phyloP scores from a whole-genome alignment of 2,797 vertebrate species.

The Urocyon cinereoargenteus region DNA sequence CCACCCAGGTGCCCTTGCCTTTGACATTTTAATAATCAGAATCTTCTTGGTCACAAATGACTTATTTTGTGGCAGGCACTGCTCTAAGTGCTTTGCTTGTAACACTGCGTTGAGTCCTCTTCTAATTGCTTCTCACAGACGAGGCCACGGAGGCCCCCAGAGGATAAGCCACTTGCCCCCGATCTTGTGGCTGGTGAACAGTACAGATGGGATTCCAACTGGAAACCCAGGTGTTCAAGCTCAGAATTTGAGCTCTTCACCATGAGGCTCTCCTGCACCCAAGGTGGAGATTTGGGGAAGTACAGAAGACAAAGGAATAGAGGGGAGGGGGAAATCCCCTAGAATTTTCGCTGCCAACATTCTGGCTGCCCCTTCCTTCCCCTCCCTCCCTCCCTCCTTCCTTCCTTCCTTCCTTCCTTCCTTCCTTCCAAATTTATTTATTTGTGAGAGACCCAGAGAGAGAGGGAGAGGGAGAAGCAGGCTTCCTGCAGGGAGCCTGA shows the following conservation, averaged over 20 bases:
- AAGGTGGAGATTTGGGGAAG: background rate
- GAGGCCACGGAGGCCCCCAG: background rate
- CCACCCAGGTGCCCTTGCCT: background rate
- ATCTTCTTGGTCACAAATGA: background rate
- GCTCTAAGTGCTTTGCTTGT: background rate
- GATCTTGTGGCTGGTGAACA: background rate
- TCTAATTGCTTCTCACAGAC: background rate
- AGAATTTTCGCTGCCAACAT: background rate
- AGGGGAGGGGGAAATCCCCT: background rate
- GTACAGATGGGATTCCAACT: background rate
- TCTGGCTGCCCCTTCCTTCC: background rate
- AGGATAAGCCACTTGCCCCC: background rate
- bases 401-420: too few relatives aligned
- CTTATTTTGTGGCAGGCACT: background rate
- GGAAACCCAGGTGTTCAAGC: background rate
- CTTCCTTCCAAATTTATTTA: too few relatives aligned
- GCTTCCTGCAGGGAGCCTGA: too few relatives aligned
- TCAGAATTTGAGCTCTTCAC: background rate
- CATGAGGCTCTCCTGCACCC: background rate
- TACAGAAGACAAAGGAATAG: background rate
- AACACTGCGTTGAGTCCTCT: fast-evolving
- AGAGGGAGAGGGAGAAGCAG: too few relatives aligned
- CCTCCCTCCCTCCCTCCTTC: too few relatives aligned
- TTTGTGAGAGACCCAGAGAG: too few relatives aligned
- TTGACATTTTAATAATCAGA: background rate